phyloP scores from a whole-genome alignment of 2,888 invertebrate species.

The Automeris io region DNA sequence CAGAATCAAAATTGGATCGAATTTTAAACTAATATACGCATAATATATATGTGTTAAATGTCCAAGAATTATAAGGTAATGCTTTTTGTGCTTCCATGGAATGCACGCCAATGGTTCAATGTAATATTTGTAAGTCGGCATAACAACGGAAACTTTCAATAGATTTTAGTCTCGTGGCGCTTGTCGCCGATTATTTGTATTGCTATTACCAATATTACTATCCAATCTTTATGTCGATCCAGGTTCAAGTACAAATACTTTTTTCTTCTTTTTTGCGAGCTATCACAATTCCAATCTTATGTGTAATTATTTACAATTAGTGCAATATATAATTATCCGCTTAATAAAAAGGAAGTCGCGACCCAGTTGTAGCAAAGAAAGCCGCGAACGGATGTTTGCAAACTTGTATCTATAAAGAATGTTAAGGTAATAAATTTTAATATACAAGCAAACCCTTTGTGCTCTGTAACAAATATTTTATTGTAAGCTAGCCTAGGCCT shows the following conservation, averaged over 20 bases:
- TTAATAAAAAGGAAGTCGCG: constrained; percentile 6
- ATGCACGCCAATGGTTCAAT: too few species aligned
- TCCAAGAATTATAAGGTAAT: too few species aligned
- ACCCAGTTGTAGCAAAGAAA: constrained; percentile 3
- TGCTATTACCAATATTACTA: too few species aligned
- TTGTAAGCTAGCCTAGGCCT: constrained; percentile 23
- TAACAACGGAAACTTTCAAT: too few species aligned
- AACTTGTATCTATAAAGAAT: constrained; percentile 17
- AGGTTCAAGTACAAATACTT: background rate
- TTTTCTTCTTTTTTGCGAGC: background rate
- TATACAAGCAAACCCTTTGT: constrained; percentile 25
- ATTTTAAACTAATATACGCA: too few species aligned
- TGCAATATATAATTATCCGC: constrained; percentile 5
- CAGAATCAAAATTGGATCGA: too few species aligned
- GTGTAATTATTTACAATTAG: background rate
- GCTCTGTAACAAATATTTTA: constrained; percentile 26
- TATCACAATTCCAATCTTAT: background rate
- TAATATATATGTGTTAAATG: too few species aligned
- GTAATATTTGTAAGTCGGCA: too few species aligned
- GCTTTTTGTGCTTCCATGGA: too few species aligned
- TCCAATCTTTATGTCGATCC: too few species aligned
- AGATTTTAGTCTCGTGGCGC: too few species aligned
- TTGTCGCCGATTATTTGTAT: too few species aligned
- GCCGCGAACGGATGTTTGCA: constrained; percentile 17
- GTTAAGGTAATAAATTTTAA: constrained; percentile 22